A percentile compares a stretch with the other conserved stretches of the same genome.
These are phyloP conservation scores for Myzus persicae DNA, from an alignment of 1,140 invertebrate genomes.

Conservation along the genomic window DNA sequence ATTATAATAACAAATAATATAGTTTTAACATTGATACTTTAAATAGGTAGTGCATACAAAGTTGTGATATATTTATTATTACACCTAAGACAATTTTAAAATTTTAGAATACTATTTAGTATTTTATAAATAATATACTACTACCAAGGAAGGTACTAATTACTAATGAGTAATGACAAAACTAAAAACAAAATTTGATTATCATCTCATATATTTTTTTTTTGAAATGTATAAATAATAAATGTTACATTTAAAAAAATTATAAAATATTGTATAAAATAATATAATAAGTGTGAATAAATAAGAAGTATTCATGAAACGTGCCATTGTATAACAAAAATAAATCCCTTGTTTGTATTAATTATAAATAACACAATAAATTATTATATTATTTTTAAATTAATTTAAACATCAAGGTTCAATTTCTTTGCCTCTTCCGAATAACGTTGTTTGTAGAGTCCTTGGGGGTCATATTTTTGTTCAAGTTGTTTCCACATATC, in stretches of 20 bases:
- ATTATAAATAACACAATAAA: background rate
- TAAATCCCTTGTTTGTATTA: background rate
- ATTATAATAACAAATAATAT: no score
- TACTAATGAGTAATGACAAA: background rate
- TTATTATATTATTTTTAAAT: background rate
- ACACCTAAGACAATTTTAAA: background rate
- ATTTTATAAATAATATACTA: background rate
- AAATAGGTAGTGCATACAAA: background rate
- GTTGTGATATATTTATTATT: background rate
- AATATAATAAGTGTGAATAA: background rate
- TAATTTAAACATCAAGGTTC: conserved; percentile 62
- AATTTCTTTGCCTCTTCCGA: conserved; percentile 66
- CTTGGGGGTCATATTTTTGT: conserved; percentile 62
- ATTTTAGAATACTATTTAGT: background rate
- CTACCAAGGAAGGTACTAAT: background rate
- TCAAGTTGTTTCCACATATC: conserved; percentile 61
- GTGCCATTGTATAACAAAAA: background rate
- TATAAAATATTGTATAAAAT: background rate
- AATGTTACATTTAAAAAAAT: background rate
- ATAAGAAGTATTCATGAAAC: background rate
- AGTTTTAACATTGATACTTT: no score
- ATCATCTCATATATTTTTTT: background rate
- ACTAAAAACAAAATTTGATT: background rate
- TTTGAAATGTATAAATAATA: background rate
- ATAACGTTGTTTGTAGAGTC: conserved; percentile 66